Base-by-base conservation (phyloP, 2,888 invertebrate species). In the Seira ritae region DNA sequence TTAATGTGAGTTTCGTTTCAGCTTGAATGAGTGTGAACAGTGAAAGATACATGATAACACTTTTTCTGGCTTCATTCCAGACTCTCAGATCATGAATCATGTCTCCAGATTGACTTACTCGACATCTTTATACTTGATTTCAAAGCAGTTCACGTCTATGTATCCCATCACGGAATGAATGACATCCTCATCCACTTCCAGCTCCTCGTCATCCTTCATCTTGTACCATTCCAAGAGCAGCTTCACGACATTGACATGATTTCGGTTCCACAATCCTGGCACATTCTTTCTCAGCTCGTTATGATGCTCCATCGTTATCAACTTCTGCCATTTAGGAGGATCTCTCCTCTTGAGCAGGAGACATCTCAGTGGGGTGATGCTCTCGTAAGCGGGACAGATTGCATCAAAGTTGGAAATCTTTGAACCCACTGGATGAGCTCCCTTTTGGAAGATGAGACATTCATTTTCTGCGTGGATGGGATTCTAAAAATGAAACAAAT, bases 71-170 rank as follows among this genome's bases (percentile, higher is more conserved):
- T 88, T n/a, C n/a, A n/a, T n/a, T n/a, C 65, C 86, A 84, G 60
- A 70, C 72, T 72, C 88, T 88, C 66, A 80, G 76, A 77, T 89
- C 88, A 1, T 87, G 81, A 86, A 88, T 88, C 85, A 88, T 87
- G 86, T 86, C 12, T 86, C 85, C 6, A 87, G 87, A 1, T 87
- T 73, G 15, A 88, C 86, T 46, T 84, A 82, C 84, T 86, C 81
- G 2, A 84, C 66, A 46, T 72, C 68, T n/a, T 75, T 69, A 31
- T 67, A 67, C 66, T 82, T 85, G 20, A 87, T 87, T 65, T 87
- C 87, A 65, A 87, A 87, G 31, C 84, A 83, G 71, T 87, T 87
- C 22, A 87, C 86, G 65, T 87, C 87, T 55, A 87, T 73, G 22
- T 80, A 85, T 15, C 86, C 86, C 60, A 86, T 71, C 12, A 83